phyloP scores from a whole-genome alignment of 1,140 invertebrate genomes.

The Bradysia coprophila region DNA sequence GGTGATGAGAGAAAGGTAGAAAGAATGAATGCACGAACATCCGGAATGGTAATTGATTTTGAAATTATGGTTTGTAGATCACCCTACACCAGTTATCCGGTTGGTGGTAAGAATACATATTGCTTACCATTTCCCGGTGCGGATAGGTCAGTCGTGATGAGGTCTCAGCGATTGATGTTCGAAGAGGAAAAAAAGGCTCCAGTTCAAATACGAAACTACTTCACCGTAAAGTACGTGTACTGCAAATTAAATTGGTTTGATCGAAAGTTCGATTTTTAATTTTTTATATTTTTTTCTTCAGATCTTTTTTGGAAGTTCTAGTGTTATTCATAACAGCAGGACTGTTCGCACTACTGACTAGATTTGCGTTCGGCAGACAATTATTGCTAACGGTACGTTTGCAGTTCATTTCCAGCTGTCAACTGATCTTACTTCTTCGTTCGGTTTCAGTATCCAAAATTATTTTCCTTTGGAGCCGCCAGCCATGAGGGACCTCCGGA shows the following conservation, averaged over 20 bases:
- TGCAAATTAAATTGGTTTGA: not conserved
- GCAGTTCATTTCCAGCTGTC: not conserved
- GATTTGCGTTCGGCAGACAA: slow-evolving; percentile 37
- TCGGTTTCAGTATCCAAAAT: slow-evolving; percentile 37
- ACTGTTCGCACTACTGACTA: slow-evolving; percentile 44
- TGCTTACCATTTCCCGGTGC: slow-evolving; percentile 58
- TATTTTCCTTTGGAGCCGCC: slow-evolving; percentile 53
- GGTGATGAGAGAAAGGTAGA: too few species aligned
- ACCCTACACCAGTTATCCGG: too few species aligned
- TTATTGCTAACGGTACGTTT: slow-evolving; percentile 39
- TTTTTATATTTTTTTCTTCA: not conserved
- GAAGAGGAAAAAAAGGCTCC: slow-evolving; percentile 49
- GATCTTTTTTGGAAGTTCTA: slow-evolving; percentile 26
- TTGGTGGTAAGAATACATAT: slow-evolving; percentile 38
- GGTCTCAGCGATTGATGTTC: slow-evolving; percentile 57
- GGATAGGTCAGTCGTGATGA: slow-evolving; percentile 57
- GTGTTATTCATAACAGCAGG: slow-evolving; percentile 30
- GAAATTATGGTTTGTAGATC: slow-evolving; percentile 21
- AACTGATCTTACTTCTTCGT: slow-evolving; percentile 16
- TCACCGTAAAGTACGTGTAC: slow-evolving; percentile 25
- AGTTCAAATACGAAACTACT: slow-evolving; percentile 43
- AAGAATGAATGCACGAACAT: too few species aligned
- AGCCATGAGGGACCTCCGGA: slow-evolving; percentile 45
- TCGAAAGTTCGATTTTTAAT: not conserved
- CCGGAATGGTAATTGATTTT: too few species aligned